Evolutionary conservation across 1,140 invertebrate genomes (phyloP), one percentile per base, ranked within the genome.

Genomic region (Brachystomella parvula): DNA sequence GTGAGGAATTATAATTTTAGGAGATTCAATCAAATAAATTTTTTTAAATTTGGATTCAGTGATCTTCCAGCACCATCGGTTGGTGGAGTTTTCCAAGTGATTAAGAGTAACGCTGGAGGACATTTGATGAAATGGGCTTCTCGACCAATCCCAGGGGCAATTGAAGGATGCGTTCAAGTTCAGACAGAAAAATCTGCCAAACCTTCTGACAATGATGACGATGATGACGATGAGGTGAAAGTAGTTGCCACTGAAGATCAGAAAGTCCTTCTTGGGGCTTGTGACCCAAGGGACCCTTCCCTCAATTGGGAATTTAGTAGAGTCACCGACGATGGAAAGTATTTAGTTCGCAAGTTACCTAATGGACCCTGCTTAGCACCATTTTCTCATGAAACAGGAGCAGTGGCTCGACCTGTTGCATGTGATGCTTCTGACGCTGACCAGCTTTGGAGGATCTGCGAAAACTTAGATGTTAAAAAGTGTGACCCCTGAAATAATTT

Each of bases 401-500:
- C 44, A 2, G 24, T 2, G 17, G 44, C 63, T 6, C 30, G 32
- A 21, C 32, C 28, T 21, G 64, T 63, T n/a, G n/a, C 32, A 19
- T 69, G 68, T 28, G 47, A 69, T 28, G 30, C 35, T 24, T 30
- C 39, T 3, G 64, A 69, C 31, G 2, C 47, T 39, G 53, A 39
- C 21, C 68, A 69, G 15, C 28, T 47, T 44, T 69, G 68, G 68
- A 29, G 61, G 63, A 69, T 69, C 30, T 69, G 68, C 30, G 64
- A 69, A 69, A 63, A 69, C 39, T 6, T 53, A 26, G 9, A 3
- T 6, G 21, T 61, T 26, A 53, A 56, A 19, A 66, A 66, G 31
- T 69, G 68, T 63, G 67, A 69, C 24, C 35, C 63, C 57, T 69
- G 60, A 65, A 24, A n/a, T n/a, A n/a, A n/a, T n/a, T n/a, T n/a